phyloP scores from a whole-genome alignment of 2,888 invertebrate genomes.

The Chymomyza amoena region DNA sequence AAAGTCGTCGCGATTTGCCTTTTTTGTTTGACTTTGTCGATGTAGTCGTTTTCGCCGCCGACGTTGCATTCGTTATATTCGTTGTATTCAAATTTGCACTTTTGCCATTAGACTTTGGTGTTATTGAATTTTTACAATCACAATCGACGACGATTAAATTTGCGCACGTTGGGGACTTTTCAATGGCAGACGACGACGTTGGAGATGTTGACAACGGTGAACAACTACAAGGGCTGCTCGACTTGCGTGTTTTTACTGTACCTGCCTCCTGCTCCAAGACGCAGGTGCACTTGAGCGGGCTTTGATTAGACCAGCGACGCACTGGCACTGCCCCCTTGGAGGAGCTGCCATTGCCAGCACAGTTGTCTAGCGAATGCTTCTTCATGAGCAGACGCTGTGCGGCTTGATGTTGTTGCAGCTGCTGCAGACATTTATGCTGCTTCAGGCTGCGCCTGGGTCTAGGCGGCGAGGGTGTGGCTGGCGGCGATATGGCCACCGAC shows the following conservation, averaged over 20 bases:
- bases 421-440: conserved; percentile 60
- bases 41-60: conserved; percentile 18
- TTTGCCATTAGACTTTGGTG: conserved; percentile 41
- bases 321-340: conserved; percentile 33
- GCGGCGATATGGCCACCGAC: conserved; percentile 73
- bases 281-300: conserved; percentile 65
- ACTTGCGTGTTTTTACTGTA: conserved; percentile 10
- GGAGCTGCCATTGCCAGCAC: conserved; percentile 12
- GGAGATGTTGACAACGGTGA: conserved; percentile 8
- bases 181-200: conserved; percentile 43
- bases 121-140: conserved; percentile 45
- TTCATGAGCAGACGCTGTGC: conserved; percentile 55
- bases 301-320: conserved; percentile 75
- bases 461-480: conserved; percentile 70
- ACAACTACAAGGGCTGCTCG: conserved; percentile 41
- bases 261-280: conserved; percentile 21
- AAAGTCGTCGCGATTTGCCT: conserved; percentile 79
- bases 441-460: conserved; percentile 68
- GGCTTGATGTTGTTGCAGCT: conserved; percentile 10
- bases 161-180: conserved; percentile 56
- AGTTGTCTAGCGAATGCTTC: conserved; percentile 73
- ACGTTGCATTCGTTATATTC: conserved; percentile 16
- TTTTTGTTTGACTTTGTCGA: conserved; percentile 61
- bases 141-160: conserved; percentile 42
- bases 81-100: conserved; percentile 26